These are phyloP conservation scores for Microcebus lehilahytsara DNA, from an alignment of 2,113 vertebrate genomes.

Conservation along the genomic window DNA sequence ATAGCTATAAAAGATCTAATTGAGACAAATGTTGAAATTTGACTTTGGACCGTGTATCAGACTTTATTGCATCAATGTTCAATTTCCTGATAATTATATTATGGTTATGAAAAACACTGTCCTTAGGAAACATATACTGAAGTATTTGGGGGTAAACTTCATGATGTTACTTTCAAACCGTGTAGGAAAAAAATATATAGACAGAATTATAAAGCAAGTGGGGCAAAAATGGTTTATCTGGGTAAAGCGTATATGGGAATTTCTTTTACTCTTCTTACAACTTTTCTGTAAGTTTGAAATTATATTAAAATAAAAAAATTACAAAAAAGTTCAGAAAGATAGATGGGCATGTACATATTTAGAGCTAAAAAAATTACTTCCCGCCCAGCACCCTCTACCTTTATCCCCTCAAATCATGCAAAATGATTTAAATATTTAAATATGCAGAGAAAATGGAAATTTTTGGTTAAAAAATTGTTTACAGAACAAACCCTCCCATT, in stretches of 20 bases:
- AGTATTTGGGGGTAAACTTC: not conserved
- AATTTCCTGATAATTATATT: not conserved
- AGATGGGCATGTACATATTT: not conserved
- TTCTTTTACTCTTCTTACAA: not conserved
- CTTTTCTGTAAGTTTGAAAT: not conserved
- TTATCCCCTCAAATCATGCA: not conserved
- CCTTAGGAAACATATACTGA: not conserved
- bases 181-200: not conserved
- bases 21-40: not conserved
- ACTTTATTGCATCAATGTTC: not conserved
- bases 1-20: not conserved
- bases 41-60: not conserved
- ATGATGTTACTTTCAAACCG: not conserved
- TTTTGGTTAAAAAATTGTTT: not conserved
- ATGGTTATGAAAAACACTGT: not conserved
- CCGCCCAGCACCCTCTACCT: not conserved
- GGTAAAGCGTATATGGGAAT: not conserved
- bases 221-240: not conserved
- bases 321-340: not conserved
- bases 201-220: not conserved
- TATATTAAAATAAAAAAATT: not conserved
- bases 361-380: conserved; percentile 14
- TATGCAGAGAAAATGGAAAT: not conserved
- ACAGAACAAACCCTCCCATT: not conserved
- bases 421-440: not conserved